phyloP scores from a whole-genome alignment of 2,888 invertebrate genomes.

The Diaphora mendica region DNA sequence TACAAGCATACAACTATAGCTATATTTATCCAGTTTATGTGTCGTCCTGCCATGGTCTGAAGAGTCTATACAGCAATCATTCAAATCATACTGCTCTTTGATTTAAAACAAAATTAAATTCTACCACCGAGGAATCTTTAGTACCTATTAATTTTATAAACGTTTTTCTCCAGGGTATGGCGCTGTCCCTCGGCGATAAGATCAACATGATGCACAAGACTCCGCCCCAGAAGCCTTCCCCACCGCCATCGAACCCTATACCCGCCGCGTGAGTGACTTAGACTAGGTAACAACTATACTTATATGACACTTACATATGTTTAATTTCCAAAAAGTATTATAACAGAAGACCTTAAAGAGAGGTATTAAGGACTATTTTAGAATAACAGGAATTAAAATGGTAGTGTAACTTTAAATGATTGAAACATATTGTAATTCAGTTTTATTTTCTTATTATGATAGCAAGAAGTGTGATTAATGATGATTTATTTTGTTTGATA shows the following conservation, averaged over 20 bases:
- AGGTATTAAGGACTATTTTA: background rate
- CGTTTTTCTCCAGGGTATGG: slow-evolving; percentile 93
- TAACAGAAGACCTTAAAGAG: slow-evolving; percentile 6
- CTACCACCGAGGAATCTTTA: too few species aligned
- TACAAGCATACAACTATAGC: too few species aligned
- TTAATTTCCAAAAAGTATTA: slow-evolving; percentile 6
- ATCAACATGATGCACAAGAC: slow-evolving; percentile 97
- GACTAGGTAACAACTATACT: slow-evolving; percentile 36
- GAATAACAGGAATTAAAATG: background rate
- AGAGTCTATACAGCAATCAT: too few species aligned
- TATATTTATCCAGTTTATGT: too few species aligned
- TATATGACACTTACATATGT: slow-evolving; percentile 33
- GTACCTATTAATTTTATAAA: too few species aligned
- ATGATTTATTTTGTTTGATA: background rate
- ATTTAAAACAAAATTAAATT: too few species aligned
- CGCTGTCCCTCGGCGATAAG: slow-evolving; percentile 98
- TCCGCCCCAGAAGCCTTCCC: slow-evolving; percentile 75
- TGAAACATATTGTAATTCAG: background rate
- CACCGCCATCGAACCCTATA: slow-evolving; percentile 47
- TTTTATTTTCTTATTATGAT: background rate
- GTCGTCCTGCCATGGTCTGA: too few species aligned
- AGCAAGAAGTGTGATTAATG: background rate
- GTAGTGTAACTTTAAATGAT: background rate
- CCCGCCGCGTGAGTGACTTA: slow-evolving; percentile 66
- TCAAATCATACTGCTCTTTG: too few species aligned